Evolutionary conservation across 2,888 invertebrate genomes (phyloP), one percentile per base, ranked within the genome.

Genomic region (Heteromyza rotundicornis): DNA sequence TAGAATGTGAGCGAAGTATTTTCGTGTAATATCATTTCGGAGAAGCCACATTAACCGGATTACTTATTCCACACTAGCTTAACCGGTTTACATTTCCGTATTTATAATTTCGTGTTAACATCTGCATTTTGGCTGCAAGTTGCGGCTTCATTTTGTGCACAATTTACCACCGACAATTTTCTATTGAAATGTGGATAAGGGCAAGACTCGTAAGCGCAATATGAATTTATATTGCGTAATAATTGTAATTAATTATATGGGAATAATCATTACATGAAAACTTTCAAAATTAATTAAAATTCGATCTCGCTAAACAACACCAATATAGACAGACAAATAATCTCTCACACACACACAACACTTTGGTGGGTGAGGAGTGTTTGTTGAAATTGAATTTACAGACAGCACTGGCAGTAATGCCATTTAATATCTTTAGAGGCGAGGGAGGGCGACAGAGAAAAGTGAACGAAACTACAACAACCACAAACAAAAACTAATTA

Each of bases 401-500:
- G 0, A 44, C n/a, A 22, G 2, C 1, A 40, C 32, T 59, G 50
- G 5, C 20, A 17, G 40, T 60, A 56, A 60, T 60, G 27, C 50
- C 23, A 60, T 60, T 60, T 56, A 60, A 55, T 55, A 60, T 56
- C 40, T 27, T 51, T 24, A n/a, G n/a, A n/a, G n/a, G n/a, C n/a
- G n/a, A n/a, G n/a, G n/a, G n/a, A n/a, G n/a, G n/a, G n/a, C n/a
- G n/a, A n/a, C n/a, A n/a, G n/a, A n/a, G n/a, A n/a, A n/a, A n/a
- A n/a, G n/a, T n/a, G 47, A 57, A 23, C 20, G 22, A 14, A 51
- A 50, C 22, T 51, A 58, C 35, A 24, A 49, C 24, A 66, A 64
- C 67, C 64, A 63, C 63, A 69, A 52, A 67, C 67, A 77, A 71
- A 73, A 77, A 75, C 76, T 74, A 76, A 76, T 76, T 76, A 77